A percentile compares a stretch with the other conserved stretches of the same genome.
These are phyloP conservation scores for Scolopax mira DNA, from an alignment of 2,113 vertebrate genomes.

Conservation along the genomic window DNA sequence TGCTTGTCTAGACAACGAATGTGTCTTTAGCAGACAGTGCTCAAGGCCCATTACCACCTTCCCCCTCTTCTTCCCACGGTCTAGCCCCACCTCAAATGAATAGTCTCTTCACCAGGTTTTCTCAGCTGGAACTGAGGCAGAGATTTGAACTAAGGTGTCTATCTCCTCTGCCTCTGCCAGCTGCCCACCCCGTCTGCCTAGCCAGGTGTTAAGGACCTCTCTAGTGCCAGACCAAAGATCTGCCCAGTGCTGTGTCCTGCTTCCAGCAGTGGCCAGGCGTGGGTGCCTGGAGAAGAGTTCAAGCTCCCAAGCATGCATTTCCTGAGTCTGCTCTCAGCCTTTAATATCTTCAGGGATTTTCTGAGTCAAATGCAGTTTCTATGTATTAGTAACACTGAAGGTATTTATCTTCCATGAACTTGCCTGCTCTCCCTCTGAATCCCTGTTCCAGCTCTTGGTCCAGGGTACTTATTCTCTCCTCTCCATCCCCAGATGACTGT, in stretches of 20 bases:
- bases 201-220: neutral
- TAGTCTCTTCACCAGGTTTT: neutral
- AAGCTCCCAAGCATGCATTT: neutral
- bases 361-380: neutral
- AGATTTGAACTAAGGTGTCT: neutral
- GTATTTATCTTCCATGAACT: neutral
- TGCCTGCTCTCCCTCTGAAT: neutral
- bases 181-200: neutral
- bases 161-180: fast-evolving
- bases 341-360: neutral
- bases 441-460: neutral
- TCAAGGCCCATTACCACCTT: neutral
- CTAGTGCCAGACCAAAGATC: neutral
- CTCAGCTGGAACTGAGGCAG: neutral
- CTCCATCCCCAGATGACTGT: neutral
- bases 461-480: neutral
- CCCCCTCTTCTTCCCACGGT: neutral
- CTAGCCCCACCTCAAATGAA: neutral
- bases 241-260: neutral
- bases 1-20: neutral
- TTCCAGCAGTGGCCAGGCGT: neutral
- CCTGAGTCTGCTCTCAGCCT: neutral
- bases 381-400: neutral
- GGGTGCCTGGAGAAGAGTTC: neutral
- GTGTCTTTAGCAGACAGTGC: neutral